Evolutionary conservation across 2,797 vertebrate genomes (phyloP).

Genomic region (Brachyalestes nurse): DNA sequence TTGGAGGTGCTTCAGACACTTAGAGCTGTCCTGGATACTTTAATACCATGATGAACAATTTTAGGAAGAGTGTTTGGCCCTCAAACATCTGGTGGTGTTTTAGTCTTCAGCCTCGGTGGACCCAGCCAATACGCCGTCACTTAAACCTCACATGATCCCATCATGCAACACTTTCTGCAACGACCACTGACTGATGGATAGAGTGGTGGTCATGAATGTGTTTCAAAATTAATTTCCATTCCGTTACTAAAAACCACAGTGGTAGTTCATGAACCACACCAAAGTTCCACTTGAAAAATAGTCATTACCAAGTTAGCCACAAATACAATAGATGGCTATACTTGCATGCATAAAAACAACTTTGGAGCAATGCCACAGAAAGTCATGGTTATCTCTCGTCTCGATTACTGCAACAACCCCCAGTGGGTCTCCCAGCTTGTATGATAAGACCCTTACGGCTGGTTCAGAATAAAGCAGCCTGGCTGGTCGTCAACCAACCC

Average conservation of each 20-base stretch:
- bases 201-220: not conserved
- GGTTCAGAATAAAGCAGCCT: no score
- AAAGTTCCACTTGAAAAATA: no score
- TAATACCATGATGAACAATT: slow-evolving; percentile 41
- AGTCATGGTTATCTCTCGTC: no score
- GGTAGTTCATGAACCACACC: not conserved
- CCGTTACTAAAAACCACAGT: not conserved
- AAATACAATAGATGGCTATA: not conserved
- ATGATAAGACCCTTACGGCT: no score
- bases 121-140: not conserved
- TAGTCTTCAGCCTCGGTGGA: slow-evolving; percentile 3
- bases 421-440: no score
- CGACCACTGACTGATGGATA: not conserved
- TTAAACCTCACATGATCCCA: not conserved
- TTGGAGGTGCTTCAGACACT: slow-evolving; percentile 45
- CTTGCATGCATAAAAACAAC: not conserved
- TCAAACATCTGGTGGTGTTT: slow-evolving; percentile 38
- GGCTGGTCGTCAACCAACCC: no score
- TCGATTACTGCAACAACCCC: no score
- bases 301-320: not conserved
- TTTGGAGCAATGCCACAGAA: not conserved
- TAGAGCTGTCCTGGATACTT: slow-evolving; percentile 39
- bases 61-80: slow-evolving; percentile 35
- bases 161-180: not conserved
- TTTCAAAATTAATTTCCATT: not conserved